Evolutionary conservation across 2,888 invertebrate species (phyloP), one percentile per base, ranked within the genome.

Genomic region (Loripinus fragilis): DNA sequence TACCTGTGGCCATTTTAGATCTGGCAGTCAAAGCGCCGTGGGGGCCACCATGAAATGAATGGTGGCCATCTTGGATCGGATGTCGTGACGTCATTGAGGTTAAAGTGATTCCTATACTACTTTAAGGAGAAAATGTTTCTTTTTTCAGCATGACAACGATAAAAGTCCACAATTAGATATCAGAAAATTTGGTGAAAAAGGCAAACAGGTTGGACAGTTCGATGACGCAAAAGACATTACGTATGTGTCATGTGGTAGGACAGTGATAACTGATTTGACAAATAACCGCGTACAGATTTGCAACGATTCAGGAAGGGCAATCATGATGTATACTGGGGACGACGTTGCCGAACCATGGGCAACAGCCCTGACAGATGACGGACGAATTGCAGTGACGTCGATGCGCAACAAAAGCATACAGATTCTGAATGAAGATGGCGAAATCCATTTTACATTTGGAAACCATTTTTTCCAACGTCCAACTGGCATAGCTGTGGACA

Each of bases 251-350:
- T 71, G 86, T 70, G 88, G 88, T 1, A 83, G 81, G 20, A 78
- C 88, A 28, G 50, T 90, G 0, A 85, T 90, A 0, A 88, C 90
- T 1, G 91, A 91, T 76, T 85, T 90, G 86, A 82, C 90, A 35
- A 89, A 88, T 76, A 86, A 85, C 38, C 80, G 87, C n/a, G 70
- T 91, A n/a, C 88, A 88, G 68, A 66, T 85, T 1, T 90, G 88
- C 72, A 85, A 84, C 66, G 71, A 80, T 15, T 68, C 73, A 7
- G 91, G 91, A 3, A 76, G 78, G 23, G 81, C 85, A 8, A 76
- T 77, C 0, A 75, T 77, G 10, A 78, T 87, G 8, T 80, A 87
- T n/a, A 81, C 83, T 5, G 69, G 85, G 8, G 85, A 83, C 2
- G 81, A 84, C 7, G 73, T 89, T 2, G 35, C 68, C 0, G 89